Evolutionary conservation across 2,797 vertebrate species (phyloP), one percentile per base, ranked within the genome.

Genomic region (Erpetoichthys calabaricus): DNA sequence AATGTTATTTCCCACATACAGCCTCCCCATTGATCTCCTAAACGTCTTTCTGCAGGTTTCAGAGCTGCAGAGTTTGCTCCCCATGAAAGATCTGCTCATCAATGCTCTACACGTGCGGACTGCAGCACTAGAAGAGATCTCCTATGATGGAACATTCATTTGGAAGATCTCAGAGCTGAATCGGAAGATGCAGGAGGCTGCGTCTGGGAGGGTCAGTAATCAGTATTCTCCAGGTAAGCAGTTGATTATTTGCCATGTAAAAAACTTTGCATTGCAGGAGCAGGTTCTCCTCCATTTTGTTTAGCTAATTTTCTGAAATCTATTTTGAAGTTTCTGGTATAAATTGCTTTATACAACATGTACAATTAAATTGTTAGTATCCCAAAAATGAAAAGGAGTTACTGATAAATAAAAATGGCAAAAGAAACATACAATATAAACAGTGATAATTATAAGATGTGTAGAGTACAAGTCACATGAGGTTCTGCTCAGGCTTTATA

Each of bases 121-220:
- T 56, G 62, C 61, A 10, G 70, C 73, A 45, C 78, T 83, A 1
- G 79, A 87, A 67, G 81, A 87, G 52, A 75, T 84, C 3, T 83
- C 87, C 47, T 88, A 86, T 0, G 83, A 91, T 0, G 89, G 89
- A 1, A 72, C 80, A 60, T 88, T 89, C 58, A 70, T 89, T 9
- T 91, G 89, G 89, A 89, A 84, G 61, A 81, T 91, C 62, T 76
- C 78, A 1, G 84, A 86, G 0, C 68, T 90, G 4, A 76, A 66
- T 58, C 75, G 74, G 66, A 83, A 81, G 59, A 73, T 85, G 10
- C 83, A 80, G 0, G 88, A 90, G 53, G 87, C 89, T 0, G 74
- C 79, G 46, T 73, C 70, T 1, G 87, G 89, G 61, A 79, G 74
- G 54, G 70, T 67, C 3, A 62, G 73, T 65, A 86, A 80, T 63